Percentiles rank a stretch among this genome's conserved stretches.
Evolutionary conservation across 2,888 invertebrate genomes (phyloP).

Genomic region (Hypolimnas misippus): DNA sequence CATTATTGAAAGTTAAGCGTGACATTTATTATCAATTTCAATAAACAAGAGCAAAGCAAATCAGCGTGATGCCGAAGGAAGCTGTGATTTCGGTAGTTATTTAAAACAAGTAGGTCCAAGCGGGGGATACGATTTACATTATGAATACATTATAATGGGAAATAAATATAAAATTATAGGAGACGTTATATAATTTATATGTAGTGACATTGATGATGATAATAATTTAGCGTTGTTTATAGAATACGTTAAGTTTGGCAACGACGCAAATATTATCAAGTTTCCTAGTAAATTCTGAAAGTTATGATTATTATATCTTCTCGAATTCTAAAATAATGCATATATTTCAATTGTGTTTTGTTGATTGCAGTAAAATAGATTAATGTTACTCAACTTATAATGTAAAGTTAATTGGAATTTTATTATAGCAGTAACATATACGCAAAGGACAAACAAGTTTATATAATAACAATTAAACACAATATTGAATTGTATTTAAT

Average conservation of each 20-base stretch:
- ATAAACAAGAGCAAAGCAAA: constrained; percentile 38
- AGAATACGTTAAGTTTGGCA: too few relatives aligned
- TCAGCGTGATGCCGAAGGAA: constrained; percentile 41
- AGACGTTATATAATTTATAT: constrained; percentile 12
- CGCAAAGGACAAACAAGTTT: background rate
- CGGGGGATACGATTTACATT: constrained; percentile 15
- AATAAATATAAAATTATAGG: constrained; percentile 26
- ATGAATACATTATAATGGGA: constrained; percentile 37
- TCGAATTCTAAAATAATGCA: too few relatives aligned
- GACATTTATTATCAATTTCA: constrained; percentile 40
- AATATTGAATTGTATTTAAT: too few relatives aligned
- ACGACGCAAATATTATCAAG: too few relatives aligned
- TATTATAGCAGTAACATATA: too few relatives aligned
- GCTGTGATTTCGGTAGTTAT: constrained; percentile 37
- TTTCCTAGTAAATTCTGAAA: too few relatives aligned
- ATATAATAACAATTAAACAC: background rate
- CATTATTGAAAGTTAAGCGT: constrained; percentile 33
- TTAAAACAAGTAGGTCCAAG: constrained; percentile 35
- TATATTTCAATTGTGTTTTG: too few relatives aligned
- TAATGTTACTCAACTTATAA: too few relatives aligned
- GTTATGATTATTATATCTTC: too few relatives aligned
- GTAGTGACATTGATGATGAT: constrained; percentile 19
- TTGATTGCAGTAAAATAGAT: too few relatives aligned
- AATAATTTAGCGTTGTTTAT: constrained; percentile 19
- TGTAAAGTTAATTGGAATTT: too few relatives aligned